A percentile compares a stretch with the other conserved stretches of the same genome.
Evolutionary conservation across 2,797 vertebrate species (phyloP).

Genomic region (Threskiornis aethiopicus): DNA sequence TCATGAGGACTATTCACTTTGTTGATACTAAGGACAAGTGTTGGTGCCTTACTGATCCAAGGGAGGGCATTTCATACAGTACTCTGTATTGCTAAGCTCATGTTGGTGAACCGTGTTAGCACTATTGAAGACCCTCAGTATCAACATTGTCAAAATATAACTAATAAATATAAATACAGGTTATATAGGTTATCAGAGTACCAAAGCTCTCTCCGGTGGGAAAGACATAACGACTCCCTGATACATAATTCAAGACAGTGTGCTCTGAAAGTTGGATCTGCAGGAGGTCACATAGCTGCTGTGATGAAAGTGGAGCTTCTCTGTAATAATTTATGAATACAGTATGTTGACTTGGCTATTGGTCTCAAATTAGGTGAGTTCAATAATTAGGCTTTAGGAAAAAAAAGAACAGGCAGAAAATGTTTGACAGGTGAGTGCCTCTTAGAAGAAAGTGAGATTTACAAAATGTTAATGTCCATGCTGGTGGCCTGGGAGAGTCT

Average conservation of each 20-base stretch:
- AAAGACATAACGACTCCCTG: not conserved
- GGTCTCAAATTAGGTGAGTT: not conserved
- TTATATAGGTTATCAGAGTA: not conserved
- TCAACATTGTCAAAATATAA: not conserved
- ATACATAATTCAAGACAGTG: not conserved
- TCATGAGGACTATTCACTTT: not conserved
- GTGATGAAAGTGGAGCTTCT: not conserved
- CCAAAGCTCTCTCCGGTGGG: not conserved
- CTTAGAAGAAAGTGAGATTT: not conserved
- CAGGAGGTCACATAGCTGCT: not conserved
- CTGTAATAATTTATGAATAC: slow-evolving; percentile 10
- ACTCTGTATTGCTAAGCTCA: not conserved
- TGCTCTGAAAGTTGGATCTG: not conserved
- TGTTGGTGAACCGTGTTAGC: not conserved
- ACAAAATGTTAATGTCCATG: not conserved
- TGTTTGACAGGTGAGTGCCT: not conserved
- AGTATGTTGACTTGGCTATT: not conserved
- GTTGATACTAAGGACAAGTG: not conserved
- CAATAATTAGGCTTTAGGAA: not conserved
- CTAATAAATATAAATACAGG: not conserved
- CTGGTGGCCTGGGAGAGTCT: not conserved
- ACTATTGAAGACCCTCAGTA: not conserved
- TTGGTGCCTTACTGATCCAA: not conserved
- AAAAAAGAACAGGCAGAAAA: not conserved
- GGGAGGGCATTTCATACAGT: not conserved